Conservation (phyloP, 2,113 vertebrate genomes). For the Chelonoidis abingdonii region DNA sequence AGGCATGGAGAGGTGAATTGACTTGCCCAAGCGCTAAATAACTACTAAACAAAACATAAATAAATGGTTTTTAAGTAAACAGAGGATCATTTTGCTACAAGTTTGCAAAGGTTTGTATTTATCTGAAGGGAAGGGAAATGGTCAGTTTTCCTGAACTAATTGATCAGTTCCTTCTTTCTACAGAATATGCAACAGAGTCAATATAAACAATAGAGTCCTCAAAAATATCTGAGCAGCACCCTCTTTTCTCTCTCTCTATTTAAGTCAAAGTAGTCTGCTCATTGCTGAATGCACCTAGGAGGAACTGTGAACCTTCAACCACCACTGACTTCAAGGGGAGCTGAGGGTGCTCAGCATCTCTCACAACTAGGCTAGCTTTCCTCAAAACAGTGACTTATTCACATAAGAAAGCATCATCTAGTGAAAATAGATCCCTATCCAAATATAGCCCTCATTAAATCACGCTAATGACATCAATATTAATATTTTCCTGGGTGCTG, state of each 20-base stretch:
- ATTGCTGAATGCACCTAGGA: neutral
- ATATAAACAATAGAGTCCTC: neutral
- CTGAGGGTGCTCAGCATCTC: neutral
- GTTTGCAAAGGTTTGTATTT: neutral
- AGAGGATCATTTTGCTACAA: neutral
- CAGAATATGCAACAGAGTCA: neutral
- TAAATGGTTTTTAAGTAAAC: neutral
- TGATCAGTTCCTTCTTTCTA: neutral
- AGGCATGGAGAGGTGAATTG: too few species aligned
- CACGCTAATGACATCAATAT: neutral
- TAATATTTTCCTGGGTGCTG: neutral
- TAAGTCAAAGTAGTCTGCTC: neutral
- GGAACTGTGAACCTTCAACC: neutral
- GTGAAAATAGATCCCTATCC: neutral
- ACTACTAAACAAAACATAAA: neutral
- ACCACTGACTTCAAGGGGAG: rapidly evolving
- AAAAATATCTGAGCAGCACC: neutral
- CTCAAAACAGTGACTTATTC: neutral
- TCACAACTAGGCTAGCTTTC: neutral
- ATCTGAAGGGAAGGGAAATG: neutral
- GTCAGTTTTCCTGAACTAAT: neutral
- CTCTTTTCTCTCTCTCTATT: neutral
- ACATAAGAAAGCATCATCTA: neutral
- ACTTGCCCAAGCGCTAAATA: neutral
- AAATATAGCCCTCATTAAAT: neutral